Conservation (phyloP, 2,797 vertebrate genomes). For the Xiphorhynchus erythropygius region DNA sequence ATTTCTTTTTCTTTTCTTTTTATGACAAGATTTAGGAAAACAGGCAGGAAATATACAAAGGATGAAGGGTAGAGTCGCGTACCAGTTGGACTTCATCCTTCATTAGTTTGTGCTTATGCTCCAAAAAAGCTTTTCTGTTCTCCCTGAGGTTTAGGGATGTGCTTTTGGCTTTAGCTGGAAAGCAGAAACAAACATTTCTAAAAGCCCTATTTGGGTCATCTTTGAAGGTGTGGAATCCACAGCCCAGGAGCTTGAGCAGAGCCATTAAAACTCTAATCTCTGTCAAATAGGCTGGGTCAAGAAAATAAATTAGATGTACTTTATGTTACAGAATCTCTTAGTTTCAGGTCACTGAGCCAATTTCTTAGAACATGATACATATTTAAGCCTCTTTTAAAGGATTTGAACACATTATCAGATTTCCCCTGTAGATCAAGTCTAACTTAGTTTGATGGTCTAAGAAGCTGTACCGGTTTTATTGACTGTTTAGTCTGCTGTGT, state of each 20-base stretch:
- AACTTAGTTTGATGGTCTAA: neutral
- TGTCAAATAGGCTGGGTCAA: neutral
- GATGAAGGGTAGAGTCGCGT: neutral
- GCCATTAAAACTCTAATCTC: neutral
- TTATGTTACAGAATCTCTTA: neutral
- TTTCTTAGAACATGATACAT: neutral
- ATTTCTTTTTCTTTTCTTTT: neutral
- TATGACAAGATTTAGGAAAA: neutral
- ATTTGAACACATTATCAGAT: neutral
- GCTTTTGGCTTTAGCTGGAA: neutral
- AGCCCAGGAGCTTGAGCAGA: neutral
- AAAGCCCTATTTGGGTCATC: neutral
- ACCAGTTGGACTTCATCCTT: neutral
- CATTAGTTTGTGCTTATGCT: neutral
- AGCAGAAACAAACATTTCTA: neutral
- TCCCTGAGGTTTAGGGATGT: neutral
- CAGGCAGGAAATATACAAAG: neutral
- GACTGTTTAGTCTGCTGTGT: neutral
- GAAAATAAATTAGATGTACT: neutral
- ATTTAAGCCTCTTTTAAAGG: neutral
- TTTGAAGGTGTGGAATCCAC: neutral
- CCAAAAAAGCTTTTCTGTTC: neutral
- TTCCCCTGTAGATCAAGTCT: neutral
- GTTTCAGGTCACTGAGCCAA: neutral
- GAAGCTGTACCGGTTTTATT: neutral